These are phyloP conservation scores for Pseudonaja textilis DNA, from an alignment of 2,113 vertebrate species.

Conservation along the genomic window DNA sequence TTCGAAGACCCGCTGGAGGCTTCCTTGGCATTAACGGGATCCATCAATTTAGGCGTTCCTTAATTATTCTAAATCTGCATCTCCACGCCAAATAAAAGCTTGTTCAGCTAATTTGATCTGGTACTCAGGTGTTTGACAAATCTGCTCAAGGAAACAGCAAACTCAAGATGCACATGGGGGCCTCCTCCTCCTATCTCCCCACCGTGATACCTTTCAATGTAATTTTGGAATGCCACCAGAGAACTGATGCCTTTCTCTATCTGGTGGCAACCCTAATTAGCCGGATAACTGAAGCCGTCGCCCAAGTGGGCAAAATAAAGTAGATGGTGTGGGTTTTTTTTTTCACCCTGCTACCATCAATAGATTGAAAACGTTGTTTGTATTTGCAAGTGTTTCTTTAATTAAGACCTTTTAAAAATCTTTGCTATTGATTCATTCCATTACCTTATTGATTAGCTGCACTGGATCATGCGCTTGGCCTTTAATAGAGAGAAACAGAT, in stretches of 20 bases:
- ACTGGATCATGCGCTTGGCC: conserved; percentile 78
- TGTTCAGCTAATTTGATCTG: conserved; percentile 64
- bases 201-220: conserved; percentile 52
- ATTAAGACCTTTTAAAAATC: conserved; percentile 97
- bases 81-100: conserved; percentile 70
- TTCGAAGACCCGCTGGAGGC: conserved; percentile 72
- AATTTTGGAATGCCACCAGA: conserved; percentile 51
- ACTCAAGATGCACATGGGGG: conserved; percentile 17
- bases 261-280: conserved; percentile 62
- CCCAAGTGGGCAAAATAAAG: conserved; percentile 70
- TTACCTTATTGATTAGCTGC: conserved; percentile 86
- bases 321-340: conserved; percentile 75
- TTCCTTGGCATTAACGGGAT: conserved; percentile 78
- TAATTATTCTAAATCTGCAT: conserved; percentile 89
- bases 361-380: conserved; percentile 93
- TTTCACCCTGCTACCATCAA: conserved; percentile 78
- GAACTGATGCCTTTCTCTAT: conserved; percentile 62
- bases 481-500: conserved; percentile 73
- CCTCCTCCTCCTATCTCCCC: background rate
- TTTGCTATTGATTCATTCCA: conserved; percentile 91
- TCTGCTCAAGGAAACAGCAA: conserved; percentile 48
- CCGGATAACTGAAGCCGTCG: conserved; percentile 53
- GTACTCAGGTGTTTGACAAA: conserved; percentile 29
- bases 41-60: conserved; percentile 82
- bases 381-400: conserved; percentile 96